These are phyloP conservation scores for Clarias platycephalus DNA, from an alignment of 2,797 vertebrate species.

Conservation along the genomic window DNA sequence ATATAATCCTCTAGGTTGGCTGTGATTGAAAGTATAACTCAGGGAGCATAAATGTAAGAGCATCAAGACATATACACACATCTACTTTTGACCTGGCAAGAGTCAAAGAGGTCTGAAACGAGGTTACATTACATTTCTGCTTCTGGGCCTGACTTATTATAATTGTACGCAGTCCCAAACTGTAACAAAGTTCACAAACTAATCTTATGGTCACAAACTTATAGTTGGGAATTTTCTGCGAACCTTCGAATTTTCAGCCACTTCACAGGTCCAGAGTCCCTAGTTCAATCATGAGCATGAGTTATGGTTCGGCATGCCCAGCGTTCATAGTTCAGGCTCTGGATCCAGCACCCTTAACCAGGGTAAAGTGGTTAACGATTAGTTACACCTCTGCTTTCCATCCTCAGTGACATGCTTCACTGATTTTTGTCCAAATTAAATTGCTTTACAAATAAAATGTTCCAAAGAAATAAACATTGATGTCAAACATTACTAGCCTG, in stretches of 20 bases:
- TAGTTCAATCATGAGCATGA: not conserved
- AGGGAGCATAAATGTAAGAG: not conserved
- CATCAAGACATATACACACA: not conserved
- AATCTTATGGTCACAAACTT: not conserved
- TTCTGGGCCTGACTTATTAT: not conserved
- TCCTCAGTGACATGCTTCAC: not conserved
- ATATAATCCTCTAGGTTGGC: not conserved
- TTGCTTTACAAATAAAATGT: not conserved
- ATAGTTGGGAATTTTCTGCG: not conserved
- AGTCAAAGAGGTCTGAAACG: not conserved
- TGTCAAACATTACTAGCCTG: not conserved
- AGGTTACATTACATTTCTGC: not conserved
- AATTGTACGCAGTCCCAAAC: not conserved
- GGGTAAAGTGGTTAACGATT: not conserved
- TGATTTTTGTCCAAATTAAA: not conserved
- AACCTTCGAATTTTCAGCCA: not conserved
- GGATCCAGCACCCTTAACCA: not conserved
- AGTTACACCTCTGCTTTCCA: too few relatives aligned
- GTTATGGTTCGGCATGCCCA: not conserved
- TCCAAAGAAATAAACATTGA: not conserved
- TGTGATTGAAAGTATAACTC: constrained; percentile 6
- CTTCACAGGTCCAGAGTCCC: not conserved
- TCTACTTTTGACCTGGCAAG: not conserved
- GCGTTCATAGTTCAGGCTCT: not conserved
- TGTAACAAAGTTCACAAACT: not conserved